Base-by-base conservation (phyloP, 2,113 vertebrate species). In the Myocastor coypus region DNA sequence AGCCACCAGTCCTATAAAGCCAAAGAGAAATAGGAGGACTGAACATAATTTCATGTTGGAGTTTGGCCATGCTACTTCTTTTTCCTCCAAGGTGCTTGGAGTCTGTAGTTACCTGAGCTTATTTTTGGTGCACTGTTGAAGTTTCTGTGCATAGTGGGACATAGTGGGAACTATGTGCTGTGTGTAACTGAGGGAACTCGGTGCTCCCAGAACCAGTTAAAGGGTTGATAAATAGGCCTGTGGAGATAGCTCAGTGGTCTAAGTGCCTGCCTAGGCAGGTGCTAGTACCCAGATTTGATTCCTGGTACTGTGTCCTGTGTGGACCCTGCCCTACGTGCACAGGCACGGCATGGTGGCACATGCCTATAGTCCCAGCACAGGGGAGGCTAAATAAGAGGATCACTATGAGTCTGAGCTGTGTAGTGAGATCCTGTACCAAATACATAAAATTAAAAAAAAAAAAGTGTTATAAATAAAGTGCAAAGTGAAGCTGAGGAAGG, bases 91-190 rank as follows among this genome's bases (percentile, higher is more conserved):
- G 78, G 87, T 95, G 80, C 93, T 91, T 83, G 37, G 69, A 86
- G 46, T 95, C 77, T 96, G 28, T 61, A 77, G 88, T 96, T 75
- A 94, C 89, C 80, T 96, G 92, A 96, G 52, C 71, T 93, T 96
- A 68, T 97, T 97, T 97, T 89, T 78, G 50, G 94, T 69, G 55
- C 64, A 63, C 96, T 97, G 95, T 92, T 83, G 40, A 96, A 75
- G 59, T 75, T 94, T 64, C 9, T 69, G 32, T 1, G 34, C 64
- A 84, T 83, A 83, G 69, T 52, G 40, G 80, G 64, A 89, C 30
- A 84, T 22, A 97, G 55, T 57, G 55, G 55, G 78, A 92, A 61
- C 30, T 28, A 42, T 8, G 73, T 93, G 69, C 57, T 73, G 95
- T 13, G 8, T 81, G n/a, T 52, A 80, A 57, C 40, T 77, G 7